Conservation (phyloP, 2,797 vertebrate species). For the Emys orbicularis region DNA sequence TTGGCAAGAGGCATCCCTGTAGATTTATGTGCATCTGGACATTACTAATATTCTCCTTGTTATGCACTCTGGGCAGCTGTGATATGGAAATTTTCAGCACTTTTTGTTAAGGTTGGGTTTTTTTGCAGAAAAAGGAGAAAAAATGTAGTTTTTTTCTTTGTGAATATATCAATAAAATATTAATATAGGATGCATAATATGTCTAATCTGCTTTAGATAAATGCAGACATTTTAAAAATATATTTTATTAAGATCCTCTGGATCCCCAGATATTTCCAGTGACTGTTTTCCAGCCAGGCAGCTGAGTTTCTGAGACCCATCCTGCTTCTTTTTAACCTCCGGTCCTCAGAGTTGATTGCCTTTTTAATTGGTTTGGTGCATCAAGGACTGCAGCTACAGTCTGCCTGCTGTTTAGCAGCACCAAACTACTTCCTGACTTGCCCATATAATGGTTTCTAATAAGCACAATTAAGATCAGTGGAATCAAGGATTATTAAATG, state of each 20-base stretch:
- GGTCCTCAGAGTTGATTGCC: conserved; percentile 54
- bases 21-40: conserved; percentile 86
- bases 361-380: conserved; percentile 58
- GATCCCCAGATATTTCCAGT: conserved; percentile 26
- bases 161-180: conserved; percentile 66
- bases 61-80: conserved; percentile 81
- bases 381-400: conserved; percentile 15
- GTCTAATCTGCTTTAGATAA: conserved; percentile 3
- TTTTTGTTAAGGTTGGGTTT: conserved; percentile 64
- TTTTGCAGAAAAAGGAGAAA: conserved; percentile 39
- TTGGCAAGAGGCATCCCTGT: conserved; percentile 83
- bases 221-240: neutral
- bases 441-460: conserved; percentile 53
- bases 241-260: conserved; percentile 29
- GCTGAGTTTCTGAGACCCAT: conserved; percentile 4
- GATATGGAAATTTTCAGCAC: conserved; percentile 82
- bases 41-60: conserved; percentile 85
- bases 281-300: neutral
- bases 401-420: conserved; percentile 37
- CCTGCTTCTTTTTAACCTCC: conserved; percentile 10
- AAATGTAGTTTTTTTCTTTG: conserved; percentile 28
- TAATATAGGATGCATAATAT: conserved; percentile 46
- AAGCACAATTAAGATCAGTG: conserved; percentile 16
- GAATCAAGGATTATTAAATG: conserved; percentile 42
- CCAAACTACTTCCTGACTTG: neutral